Base-by-base conservation (phyloP, 2,797 vertebrate species). In the Ibycter americanus region DNA sequence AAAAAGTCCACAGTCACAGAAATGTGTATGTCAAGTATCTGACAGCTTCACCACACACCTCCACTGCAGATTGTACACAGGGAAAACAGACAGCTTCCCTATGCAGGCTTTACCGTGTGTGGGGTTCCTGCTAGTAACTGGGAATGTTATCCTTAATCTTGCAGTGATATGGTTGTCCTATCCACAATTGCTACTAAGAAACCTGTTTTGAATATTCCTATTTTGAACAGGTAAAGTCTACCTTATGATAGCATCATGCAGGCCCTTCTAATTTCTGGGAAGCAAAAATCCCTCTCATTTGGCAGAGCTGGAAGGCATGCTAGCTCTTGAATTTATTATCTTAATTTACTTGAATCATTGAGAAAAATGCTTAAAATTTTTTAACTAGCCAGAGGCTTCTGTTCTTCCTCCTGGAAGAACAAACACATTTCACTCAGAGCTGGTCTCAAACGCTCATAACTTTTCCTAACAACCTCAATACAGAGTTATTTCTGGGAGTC, bases 401-500 rank as follows among this genome's bases (percentile, higher is more conserved):
- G 44, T 89, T 89, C 38, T 91, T 90, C 63, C 58, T 88, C 58
- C 76, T 58, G 31, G 65, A 94, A 83, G 76, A 96, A 90, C n/a
- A 94, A 90, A 66, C 27, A 72, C 36, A 29, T 88, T 93, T 95
- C 73, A 66, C 70, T 89, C 54, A 31, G 40, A 87, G 67, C 70
- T 66, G 26, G 59, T 44, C 93, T 96, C 80, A 82, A 85, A 95
- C 87, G 62, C 77, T 93, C 87, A n/a, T 44, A 96, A 95, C 67
- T 94, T 80, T 88, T 95, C 89, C 70, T 70, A 96, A 92, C 83
- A 79, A 93, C 68, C 47, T 93, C 88, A 95, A 79, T 25, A 84
- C 89, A 79, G 88, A 94, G 83, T 92, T 96, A 97, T 97, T 96
- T 95, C 88, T 95, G 91, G 89, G 93, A 95, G 87, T 96, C 95